Percentiles rank a stretch among this genome's conserved stretches.
Evolutionary conservation across 2,888 invertebrate species (phyloP).

Genomic region (Phragmatobia fuliginosa): DNA sequence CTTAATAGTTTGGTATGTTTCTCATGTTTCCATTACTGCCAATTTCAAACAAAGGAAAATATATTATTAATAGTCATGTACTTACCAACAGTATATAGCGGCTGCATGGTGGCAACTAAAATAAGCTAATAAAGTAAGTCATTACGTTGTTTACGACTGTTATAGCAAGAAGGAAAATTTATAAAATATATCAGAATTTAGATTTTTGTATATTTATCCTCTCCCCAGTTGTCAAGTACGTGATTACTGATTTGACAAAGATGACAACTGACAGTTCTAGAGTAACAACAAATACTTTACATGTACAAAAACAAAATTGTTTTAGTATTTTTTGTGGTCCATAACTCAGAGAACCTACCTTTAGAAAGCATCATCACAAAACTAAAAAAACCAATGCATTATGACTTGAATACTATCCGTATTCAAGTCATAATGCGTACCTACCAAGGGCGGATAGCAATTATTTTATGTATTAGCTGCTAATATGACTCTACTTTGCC

Average conservation of each 20-base stretch:
- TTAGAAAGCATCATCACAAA: too few species aligned
- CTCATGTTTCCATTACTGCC: background rate
- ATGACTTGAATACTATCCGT: too few species aligned
- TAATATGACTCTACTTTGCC: too few species aligned
- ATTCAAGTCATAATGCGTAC: too few species aligned
- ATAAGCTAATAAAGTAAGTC: constrained; percentile 7
- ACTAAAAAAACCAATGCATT: too few species aligned
- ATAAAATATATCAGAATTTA: background rate
- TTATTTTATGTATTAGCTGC: too few species aligned
- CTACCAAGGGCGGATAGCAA: too few species aligned
- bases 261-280: background rate
- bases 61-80: constrained; percentile 5
- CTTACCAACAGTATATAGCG: constrained; percentile 56
- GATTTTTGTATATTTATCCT: background rate
- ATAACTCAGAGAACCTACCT: too few species aligned
- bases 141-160: constrained; percentile 24
- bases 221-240: background rate
- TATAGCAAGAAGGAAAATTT: constrained; percentile 22
- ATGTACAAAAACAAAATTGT: too few species aligned
- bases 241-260: too few species aligned
- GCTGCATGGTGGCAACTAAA: constrained; percentile 45
- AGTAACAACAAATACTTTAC: too few species aligned
- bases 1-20: background rate
- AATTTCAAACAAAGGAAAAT: constrained; percentile 10
- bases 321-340: too few species aligned